Evolutionary conservation across 2,797 vertebrate species (phyloP), one percentile per base, ranked within the genome.

Genomic region (Dermochelys coriacea): DNA sequence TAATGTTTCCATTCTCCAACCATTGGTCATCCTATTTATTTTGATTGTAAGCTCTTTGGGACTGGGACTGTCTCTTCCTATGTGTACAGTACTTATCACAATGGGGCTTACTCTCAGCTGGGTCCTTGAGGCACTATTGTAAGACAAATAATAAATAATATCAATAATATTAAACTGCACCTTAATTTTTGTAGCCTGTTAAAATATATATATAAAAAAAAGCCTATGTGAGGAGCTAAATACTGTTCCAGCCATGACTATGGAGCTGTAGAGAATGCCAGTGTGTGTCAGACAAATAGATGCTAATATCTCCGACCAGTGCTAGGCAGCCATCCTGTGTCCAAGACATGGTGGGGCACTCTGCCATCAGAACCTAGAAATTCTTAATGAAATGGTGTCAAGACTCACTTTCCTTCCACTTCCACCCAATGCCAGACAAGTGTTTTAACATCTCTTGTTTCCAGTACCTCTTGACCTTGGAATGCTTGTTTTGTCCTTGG

Each of bases 231-330:
- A 16, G 1, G 23, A 31, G 21, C 27, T 54, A 31, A 51, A 5
- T 6, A 79, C 0, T 74, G 84, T 19, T 89, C 31, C 0, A 0
- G 0, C 45, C 37, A 3, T 82, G 75, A 50, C 15, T 81, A 4
- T 59, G n/a, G 6, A 37, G 87, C 25, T 68, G 41, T 52, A 83
- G 75, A 55, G 87, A 86, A 54, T 6, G 11, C 8, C 68, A 5
- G n/a, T 61, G 8, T 86, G 0, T 51, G 5, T 81, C 45, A 81
- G 25, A 16, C 50, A 83, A 75, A 84, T 4, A 57, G 74, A 91
- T 4, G 61, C 19, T 89, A 45, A 3, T 51, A 23, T 1, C 9
- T 59, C 34, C 80, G 75, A 1, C 25, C 87, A 3, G 4, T 94
- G 93, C 84, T 87, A 14, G 50, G 45, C n/a, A 37, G 6, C 59